Percentiles rank a stretch among this genome's conserved stretches.
Conservation (phyloP, 2,888 invertebrate genomes). For the Congeria kusceri region DNA sequence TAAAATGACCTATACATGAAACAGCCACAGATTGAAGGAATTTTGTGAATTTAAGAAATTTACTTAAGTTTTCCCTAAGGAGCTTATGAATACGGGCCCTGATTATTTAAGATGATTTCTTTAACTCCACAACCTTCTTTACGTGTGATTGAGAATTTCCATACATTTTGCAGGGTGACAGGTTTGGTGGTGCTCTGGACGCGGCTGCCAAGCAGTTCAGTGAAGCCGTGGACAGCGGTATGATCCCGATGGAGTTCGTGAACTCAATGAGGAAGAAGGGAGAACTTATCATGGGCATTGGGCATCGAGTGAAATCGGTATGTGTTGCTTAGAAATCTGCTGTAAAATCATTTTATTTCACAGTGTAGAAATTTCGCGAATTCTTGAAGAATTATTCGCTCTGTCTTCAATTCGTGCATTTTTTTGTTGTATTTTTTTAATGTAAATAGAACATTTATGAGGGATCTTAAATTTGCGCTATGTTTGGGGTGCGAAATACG, state of each 20-base stretch:
- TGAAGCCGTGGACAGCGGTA: slow-evolving; percentile 96
- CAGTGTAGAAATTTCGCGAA: no score
- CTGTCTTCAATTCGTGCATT: no score
- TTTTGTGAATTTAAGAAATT: no score
- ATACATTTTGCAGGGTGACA: slow-evolving; percentile 92
- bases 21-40: no score
- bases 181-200: slow-evolving; percentile 99
- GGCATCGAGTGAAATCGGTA: slow-evolving; percentile 93
- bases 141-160: not conserved
- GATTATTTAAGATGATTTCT: not conserved
- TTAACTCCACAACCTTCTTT: not conserved
- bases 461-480: no score
- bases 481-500: no score
- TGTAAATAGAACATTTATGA: no score
- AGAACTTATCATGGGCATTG: slow-evolving; percentile 99
- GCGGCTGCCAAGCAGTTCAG: slow-evolving; percentile 99
- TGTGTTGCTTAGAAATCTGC: slow-evolving; percentile 68
- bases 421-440: no score
- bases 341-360: no score
- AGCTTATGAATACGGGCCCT: not conserved
- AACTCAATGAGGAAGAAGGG: slow-evolving; percentile 98
- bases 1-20: no score
- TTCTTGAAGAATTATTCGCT: no score
- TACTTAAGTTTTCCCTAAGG: no score
- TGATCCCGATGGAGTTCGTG: slow-evolving; percentile 99